A percentile compares a stretch with the other conserved stretches of the same genome.
phyloP scores from a whole-genome alignment of 2,888 invertebrate species.

The Drosophila kuntzei region DNA sequence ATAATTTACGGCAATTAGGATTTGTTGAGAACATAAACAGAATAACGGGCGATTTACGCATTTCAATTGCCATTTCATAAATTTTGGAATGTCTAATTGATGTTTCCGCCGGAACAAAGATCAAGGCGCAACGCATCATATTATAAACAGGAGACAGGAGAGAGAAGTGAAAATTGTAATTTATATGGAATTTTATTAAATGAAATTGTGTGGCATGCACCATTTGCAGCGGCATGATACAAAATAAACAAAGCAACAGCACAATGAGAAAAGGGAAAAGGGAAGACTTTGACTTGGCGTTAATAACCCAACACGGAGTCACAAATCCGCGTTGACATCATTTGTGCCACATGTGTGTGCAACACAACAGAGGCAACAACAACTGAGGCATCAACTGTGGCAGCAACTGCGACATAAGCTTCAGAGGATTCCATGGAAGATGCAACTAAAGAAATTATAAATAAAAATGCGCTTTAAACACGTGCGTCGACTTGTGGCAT shows the following conservation, averaged over 20 bases:
- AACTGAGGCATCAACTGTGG: constrained; percentile 21
- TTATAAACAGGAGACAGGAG: constrained; percentile 44
- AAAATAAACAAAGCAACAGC: constrained; percentile 13
- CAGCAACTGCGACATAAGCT: constrained; percentile 49
- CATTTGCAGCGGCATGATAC: constrained; percentile 46
- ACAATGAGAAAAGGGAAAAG: background rate
- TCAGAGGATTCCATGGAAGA: constrained; percentile 41
- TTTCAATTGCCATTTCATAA: constrained; percentile 61
- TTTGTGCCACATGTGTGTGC: constrained; percentile 68
- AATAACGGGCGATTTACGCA: constrained; percentile 41
- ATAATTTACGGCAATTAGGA: constrained; percentile 59
- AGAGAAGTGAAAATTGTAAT: constrained; percentile 45
- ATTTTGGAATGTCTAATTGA: constrained; percentile 67
- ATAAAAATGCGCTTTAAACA: constrained; percentile 70
- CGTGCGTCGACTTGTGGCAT: constrained; percentile 58
- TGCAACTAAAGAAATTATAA: constrained; percentile 60
- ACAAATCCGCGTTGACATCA: constrained; percentile 75
- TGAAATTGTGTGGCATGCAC: constrained; percentile 60
- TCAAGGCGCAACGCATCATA: constrained; percentile 40
- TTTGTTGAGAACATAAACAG: constrained; percentile 43
- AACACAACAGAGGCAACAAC: constrained; percentile 2
- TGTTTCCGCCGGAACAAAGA: constrained; percentile 67
- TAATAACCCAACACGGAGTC: constrained; percentile 16
- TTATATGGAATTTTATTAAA: constrained; percentile 72
- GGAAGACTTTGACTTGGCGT: constrained; percentile 1